Conservation (phyloP, 2,797 vertebrate species). For the Acanthurus tractus region DNA sequence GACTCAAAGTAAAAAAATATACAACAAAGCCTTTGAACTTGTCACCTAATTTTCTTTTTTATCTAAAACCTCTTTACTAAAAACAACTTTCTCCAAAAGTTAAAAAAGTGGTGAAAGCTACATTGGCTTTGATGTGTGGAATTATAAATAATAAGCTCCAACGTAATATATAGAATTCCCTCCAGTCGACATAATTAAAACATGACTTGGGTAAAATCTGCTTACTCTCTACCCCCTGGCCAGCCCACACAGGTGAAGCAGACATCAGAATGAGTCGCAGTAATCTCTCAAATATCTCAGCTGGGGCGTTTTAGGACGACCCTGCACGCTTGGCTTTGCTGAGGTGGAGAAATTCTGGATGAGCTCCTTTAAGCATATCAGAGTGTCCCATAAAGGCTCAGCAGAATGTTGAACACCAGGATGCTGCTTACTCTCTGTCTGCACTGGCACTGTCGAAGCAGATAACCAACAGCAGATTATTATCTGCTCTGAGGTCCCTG, state of each 20-base stretch:
- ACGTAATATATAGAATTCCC: slow-evolving; percentile 27
- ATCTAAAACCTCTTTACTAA: slow-evolving; percentile 9
- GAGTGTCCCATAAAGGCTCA: slow-evolving; percentile 53
- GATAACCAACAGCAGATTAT: slow-evolving; percentile 49
- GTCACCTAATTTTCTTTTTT: neutral
- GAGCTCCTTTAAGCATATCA: slow-evolving; percentile 69
- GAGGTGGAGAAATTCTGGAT: slow-evolving; percentile 61
- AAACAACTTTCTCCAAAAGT: slow-evolving; percentile 10
- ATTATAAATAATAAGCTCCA: slow-evolving; percentile 35
- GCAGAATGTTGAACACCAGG: slow-evolving; percentile 50
- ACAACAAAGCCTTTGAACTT: slow-evolving; percentile 5
- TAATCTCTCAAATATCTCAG: slow-evolving; percentile 42
- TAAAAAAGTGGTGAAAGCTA: slow-evolving; percentile 19
- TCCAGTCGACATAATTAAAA: slow-evolving; percentile 56
- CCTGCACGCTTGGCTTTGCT: slow-evolving; percentile 46
- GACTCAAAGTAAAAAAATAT: slow-evolving; percentile 6
- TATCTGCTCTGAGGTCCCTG: slow-evolving; percentile 44
- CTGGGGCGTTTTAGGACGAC: slow-evolving; percentile 34
- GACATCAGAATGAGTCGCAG: slow-evolving; percentile 40
- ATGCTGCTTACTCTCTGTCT: slow-evolving; percentile 39
- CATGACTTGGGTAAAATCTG: slow-evolving; percentile 38
- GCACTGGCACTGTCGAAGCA: slow-evolving; percentile 19
- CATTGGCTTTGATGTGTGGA: slow-evolving; percentile 27
- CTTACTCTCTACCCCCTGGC: slow-evolving; percentile 35
- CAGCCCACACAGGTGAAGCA: slow-evolving; percentile 42